A percentile compares a stretch with the other conserved stretches of the same genome.
Evolutionary conservation across 2,888 invertebrate genomes (phyloP).

Genomic region (Pegoplata infirma): DNA sequence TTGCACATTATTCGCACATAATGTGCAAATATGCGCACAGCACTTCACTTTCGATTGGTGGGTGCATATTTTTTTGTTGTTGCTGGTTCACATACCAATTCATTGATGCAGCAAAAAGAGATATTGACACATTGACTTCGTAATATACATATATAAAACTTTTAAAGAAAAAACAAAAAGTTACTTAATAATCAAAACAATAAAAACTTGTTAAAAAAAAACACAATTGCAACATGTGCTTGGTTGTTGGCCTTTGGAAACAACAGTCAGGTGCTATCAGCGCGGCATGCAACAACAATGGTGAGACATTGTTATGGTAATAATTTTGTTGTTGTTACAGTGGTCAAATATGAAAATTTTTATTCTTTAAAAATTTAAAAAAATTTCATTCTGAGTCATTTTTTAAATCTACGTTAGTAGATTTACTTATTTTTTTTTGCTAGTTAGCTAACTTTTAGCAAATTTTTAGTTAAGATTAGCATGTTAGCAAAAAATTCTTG

Average conservation of each 20-base stretch:
- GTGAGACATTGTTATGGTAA: neutral
- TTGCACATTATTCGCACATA: conserved; percentile 5
- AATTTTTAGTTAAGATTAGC: no score
- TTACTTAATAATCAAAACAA: conserved; percentile 16
- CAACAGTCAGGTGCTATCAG: neutral
- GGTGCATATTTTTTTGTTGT: conserved; percentile 1
- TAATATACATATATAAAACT: conserved; percentile 48
- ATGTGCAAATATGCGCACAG: conserved; percentile 10
- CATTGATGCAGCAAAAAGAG: conserved; percentile 42
- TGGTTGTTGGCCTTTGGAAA: conserved; percentile 41
- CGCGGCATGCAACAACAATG: neutral
- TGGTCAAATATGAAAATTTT: neutral
- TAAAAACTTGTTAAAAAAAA: conserved; percentile 18
- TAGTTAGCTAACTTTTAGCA: no score
- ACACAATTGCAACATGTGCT: conserved; percentile 43
- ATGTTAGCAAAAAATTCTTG: no score
- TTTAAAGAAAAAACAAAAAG: conserved; percentile 14
- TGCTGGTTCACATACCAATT: conserved; percentile 42
- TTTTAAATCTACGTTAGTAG: no score
- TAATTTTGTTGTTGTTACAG: conserved; percentile 6
- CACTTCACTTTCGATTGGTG: conserved; percentile 2
- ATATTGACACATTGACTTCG: conserved; percentile 59
- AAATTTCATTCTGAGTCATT: no score
- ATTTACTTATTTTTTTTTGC: no score
- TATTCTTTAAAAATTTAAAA: no score